Conservation (phyloP, 2,888 invertebrate genomes). For the Hypena proboscidalis region DNA sequence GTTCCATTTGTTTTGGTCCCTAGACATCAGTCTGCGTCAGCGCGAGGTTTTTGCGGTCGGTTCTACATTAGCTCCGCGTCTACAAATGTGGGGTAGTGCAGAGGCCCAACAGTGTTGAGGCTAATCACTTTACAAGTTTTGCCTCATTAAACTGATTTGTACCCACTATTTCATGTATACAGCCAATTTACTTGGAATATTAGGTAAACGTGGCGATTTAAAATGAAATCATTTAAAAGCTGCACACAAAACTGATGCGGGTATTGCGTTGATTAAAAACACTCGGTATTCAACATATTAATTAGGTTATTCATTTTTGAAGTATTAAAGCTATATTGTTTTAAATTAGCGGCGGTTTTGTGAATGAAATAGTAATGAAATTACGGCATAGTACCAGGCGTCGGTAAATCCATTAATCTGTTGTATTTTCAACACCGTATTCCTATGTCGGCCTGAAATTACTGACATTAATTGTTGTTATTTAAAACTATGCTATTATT, state of each 20-base stretch:
- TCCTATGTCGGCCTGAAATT: too few species aligned
- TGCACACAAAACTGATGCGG: background rate
- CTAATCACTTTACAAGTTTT: constrained; percentile 62
- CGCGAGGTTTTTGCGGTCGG: constrained; percentile 61
- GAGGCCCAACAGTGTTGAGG: constrained; percentile 49
- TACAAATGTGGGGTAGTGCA: constrained; percentile 54
- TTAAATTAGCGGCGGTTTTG: too few species aligned
- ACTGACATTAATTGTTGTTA: too few species aligned
- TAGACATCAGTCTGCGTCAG: constrained; percentile 60
- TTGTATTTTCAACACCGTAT: too few species aligned
- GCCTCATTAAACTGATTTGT: constrained; percentile 56
- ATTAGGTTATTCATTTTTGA: too few species aligned
- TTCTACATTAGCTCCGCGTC: constrained; percentile 47
- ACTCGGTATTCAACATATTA: background rate
- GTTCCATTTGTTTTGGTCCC: constrained; percentile 62
- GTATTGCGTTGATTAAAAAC: background rate
- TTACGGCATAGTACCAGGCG: too few species aligned
- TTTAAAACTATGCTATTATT: too few species aligned
- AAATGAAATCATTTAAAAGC: background rate
- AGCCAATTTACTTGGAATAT: constrained; percentile 15
- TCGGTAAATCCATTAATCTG: too few species aligned
- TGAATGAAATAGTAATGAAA: too few species aligned
- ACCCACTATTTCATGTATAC: constrained; percentile 32
- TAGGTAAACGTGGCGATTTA: constrained; percentile 3
- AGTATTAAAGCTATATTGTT: too few species aligned